A percentile compares a stretch with the other conserved stretches of the same genome.
phyloP scores from a whole-genome alignment of 1,140 invertebrate species.

The Drosophila tropicalis region DNA sequence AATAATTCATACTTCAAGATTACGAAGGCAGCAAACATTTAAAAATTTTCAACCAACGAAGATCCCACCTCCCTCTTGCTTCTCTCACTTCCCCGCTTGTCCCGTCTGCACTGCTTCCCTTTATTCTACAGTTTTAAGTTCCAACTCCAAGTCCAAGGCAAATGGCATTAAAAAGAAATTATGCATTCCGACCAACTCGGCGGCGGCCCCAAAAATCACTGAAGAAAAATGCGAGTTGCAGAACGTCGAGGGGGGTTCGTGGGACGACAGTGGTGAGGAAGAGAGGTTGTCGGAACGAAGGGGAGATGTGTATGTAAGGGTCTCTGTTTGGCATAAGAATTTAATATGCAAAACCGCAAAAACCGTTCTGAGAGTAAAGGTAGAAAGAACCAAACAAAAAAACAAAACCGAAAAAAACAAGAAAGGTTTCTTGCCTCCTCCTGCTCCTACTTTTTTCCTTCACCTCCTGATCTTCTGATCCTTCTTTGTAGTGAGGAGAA shows the following conservation, averaged over 20 bases:
- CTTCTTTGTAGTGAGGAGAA: background rate
- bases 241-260: conserved; percentile 9
- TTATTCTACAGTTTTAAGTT: conserved; percentile 14
- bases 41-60: conserved; percentile 60
- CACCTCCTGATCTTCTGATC: background rate
- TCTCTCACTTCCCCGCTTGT: background rate
- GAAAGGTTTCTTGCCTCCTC: conserved; percentile 39
- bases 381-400: conserved; percentile 34
- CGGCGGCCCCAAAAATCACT: conserved; percentile 78
- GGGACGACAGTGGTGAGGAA: background rate
- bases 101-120: background rate
- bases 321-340: conserved; percentile 60
- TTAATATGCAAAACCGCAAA: conserved; percentile 83
- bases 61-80: conserved; percentile 27
- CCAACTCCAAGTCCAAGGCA: conserved; percentile 31
- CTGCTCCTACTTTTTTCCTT: background rate
- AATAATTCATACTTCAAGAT: conserved; percentile 83
- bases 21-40: conserved; percentile 81
- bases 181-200: conserved; percentile 80
- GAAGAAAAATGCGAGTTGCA: conserved; percentile 69
- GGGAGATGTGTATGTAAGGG: conserved; percentile 25
- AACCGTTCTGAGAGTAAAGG: conserved; percentile 64
- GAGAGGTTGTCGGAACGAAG: conserved; percentile 14
- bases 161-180: conserved; percentile 82
- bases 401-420: conserved; percentile 37